These are phyloP conservation scores for Mongoloraphidia duomilia DNA, from an alignment of 2,888 invertebrate species.

Conservation along the genomic window DNA sequence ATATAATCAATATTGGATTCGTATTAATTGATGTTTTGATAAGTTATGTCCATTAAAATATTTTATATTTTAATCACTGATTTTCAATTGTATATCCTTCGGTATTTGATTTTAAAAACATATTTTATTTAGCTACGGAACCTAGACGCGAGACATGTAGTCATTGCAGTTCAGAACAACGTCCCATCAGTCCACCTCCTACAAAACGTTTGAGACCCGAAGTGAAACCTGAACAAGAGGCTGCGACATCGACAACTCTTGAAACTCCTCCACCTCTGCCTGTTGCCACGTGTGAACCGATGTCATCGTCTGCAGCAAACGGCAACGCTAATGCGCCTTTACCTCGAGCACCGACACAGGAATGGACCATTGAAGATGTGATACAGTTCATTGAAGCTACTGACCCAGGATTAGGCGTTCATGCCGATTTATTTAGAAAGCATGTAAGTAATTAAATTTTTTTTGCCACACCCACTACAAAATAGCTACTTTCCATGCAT, in stretches of 20 bases:
- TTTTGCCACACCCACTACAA: too few relatives aligned
- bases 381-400: slow-evolving; percentile 78
- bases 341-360: slow-evolving; percentile 47
- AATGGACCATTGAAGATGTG: slow-evolving; percentile 92
- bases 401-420: slow-evolving; percentile 69
- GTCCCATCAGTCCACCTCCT: slow-evolving; percentile 17
- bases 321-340: slow-evolving; percentile 22
- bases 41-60: too few relatives aligned
- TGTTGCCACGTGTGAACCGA: slow-evolving; percentile 14
- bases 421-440: slow-evolving; percentile 83
- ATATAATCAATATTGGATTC: too few relatives aligned
- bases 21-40: too few relatives aligned
- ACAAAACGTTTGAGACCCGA: slow-evolving; percentile 30
- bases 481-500: too few relatives aligned
- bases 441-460: slow-evolving; percentile 52
- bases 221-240: slow-evolving; percentile 37
- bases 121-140: slow-evolving; percentile 20
- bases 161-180: slow-evolving; percentile 21
- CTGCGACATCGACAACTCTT: slow-evolving; percentile 53
- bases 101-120: too few relatives aligned
- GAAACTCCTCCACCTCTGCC: slow-evolving; percentile 30
- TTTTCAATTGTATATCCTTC: too few relatives aligned
- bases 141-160: slow-evolving; percentile 21
- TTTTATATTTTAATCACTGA: too few relatives aligned
- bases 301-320: slow-evolving; percentile 6